Evolutionary conservation across 2,113 vertebrate species (phyloP).

Genomic region (Cyanoderma ruficeps): DNA sequence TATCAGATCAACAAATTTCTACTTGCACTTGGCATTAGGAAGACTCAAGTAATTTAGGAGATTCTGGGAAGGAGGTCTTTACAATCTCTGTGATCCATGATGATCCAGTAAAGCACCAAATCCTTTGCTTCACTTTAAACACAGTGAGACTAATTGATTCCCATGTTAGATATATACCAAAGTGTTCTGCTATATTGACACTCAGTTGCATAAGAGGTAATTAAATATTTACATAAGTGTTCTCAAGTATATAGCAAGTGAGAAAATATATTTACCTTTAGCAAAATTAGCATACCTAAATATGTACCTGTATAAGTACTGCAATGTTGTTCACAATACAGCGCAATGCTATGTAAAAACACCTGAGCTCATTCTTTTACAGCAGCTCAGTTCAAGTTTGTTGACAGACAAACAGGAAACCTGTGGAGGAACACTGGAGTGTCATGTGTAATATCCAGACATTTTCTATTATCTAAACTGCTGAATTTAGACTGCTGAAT

Average conservation of each 20-base stretch:
- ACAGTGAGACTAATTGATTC: background rate
- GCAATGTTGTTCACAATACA: background rate
- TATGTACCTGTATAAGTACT: background rate
- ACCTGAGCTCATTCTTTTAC: background rate
- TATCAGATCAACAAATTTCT: background rate
- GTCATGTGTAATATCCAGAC: background rate
- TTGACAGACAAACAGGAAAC: background rate
- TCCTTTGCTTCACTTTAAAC: background rate
- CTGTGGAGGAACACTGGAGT: background rate
- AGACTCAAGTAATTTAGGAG: background rate
- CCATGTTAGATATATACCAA: background rate
- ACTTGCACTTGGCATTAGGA: background rate
- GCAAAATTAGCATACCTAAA: slow-evolving; percentile 1
- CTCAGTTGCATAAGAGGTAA: background rate
- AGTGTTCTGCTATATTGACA: slow-evolving; percentile 1
- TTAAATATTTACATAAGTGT: slow-evolving; percentile 41
- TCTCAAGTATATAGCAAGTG: background rate
- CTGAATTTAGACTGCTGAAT: background rate
- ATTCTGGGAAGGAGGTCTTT: background rate
- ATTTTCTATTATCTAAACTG: background rate
- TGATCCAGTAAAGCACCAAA: background rate
- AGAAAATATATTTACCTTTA: slow-evolving; percentile 7
- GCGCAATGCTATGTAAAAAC: background rate
- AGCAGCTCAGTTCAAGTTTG: background rate
- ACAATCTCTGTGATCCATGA: background rate